Conservation (phyloP, 2,113 vertebrate genomes). For the Aramus guarauna region DNA sequence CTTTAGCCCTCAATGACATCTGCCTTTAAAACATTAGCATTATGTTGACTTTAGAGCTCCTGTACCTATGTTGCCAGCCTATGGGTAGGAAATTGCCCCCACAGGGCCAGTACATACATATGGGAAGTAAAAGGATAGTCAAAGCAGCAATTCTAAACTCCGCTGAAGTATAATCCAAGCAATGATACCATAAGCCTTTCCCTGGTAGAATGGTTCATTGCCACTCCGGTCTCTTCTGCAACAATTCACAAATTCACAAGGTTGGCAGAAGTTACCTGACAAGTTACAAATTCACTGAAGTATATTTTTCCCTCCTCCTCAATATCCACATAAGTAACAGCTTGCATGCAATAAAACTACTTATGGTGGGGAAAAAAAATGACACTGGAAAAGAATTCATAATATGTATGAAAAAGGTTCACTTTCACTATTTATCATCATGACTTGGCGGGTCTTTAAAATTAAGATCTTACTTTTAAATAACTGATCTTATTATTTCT, state of each 20-base stretch:
- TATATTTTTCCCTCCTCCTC: not conserved
- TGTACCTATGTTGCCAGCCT: not conserved
- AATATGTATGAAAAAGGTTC: not conserved
- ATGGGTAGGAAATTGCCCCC: not conserved
- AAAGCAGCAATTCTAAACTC: not conserved
- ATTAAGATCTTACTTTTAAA: not conserved
- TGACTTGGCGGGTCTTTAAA: not conserved
- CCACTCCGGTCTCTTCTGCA: not conserved
- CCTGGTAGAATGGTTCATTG: not conserved
- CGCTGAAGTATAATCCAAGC: not conserved
- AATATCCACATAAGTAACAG: not conserved
- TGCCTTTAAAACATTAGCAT: not conserved
- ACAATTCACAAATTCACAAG: not conserved
- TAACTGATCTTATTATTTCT: slow-evolving; percentile 17
- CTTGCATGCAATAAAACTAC: not conserved
- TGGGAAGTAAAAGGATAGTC: not conserved
- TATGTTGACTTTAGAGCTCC: not conserved
- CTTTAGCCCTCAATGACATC: not conserved
- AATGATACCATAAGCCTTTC: not conserved
- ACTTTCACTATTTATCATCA: not conserved
- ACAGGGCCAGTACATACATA: fast-evolving
- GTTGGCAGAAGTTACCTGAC: not conserved
- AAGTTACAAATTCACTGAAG: not conserved
- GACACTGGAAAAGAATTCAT: not conserved
- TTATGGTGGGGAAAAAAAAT: fast-evolving